Base-by-base conservation (phyloP, 2,797 vertebrate species). In the Pangasius djambal region DNA sequence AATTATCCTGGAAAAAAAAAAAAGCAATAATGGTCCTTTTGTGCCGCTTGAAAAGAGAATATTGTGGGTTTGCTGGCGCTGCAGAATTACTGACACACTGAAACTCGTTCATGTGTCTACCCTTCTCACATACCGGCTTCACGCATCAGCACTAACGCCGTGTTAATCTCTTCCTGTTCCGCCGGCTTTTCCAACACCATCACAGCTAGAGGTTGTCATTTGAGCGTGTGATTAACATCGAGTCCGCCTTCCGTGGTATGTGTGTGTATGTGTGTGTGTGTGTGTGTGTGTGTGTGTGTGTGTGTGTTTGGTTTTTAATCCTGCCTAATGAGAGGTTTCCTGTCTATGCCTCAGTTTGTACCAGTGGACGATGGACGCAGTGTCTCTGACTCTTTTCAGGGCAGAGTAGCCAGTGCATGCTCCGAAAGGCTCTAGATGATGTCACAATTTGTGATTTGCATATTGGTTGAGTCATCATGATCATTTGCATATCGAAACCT, bases 121-220 rank as follows among this genome's bases (percentile, higher is more conserved):
- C 50, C 55, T 40, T 72, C 83, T 83, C 67, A 87, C 69, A 86
- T 84, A 69, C 50, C 69, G 88, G 50, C 48, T 40, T 50, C 57
- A 65, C 86, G 86, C 89, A 83, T 86, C 87, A 78, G 78, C 88
- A 70, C 78, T 72, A 50, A 67, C 63, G 77, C 37, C 52, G 88
- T 44, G 84, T 79, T 83, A 83, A 88, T 87, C 74, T 84, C 75
- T 88, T 88, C 87, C 91, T 83, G 74, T 65, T 85, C 84, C 83
- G 75, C 67, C 50, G 70, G 86, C 82, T 61, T 81, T 83, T n/a
- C 22, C 1, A 37, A 70, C 87, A 82, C 85, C 9, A 74, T 2
- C n/a, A 20, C 28, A 34, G 34, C 37, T 34, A 28, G 67, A 75
- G 59, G 67, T 69, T 87, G 82, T 87, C 86, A 88, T 86, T 55